Evolutionary conservation across 2,888 invertebrate species (phyloP).

Genomic region (Hemithea aestivaria): DNA sequence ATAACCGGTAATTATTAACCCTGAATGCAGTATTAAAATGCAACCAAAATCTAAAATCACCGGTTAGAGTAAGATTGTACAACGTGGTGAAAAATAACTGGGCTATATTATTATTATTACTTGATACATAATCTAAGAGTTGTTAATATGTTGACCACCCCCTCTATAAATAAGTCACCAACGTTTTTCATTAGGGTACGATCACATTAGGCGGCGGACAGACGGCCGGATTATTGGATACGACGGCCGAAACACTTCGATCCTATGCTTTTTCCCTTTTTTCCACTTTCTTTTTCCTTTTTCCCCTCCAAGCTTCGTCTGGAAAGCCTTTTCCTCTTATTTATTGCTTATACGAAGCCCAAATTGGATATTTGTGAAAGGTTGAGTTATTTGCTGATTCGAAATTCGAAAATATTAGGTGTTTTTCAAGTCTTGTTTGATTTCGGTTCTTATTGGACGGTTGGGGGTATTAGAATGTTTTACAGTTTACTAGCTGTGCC

Average conservation of each 20-base stretch:
- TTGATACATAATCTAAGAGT: too few relatives aligned
- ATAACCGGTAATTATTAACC: too few relatives aligned
- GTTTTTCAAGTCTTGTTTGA: constrained; percentile 29
- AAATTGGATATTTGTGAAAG: constrained; percentile 77
- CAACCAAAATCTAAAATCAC: too few relatives aligned
- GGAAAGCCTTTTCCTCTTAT: constrained; percentile 78
- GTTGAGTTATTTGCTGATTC: constrained; percentile 61
- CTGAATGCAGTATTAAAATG: too few relatives aligned
- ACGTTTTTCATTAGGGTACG: constrained; percentile 77
- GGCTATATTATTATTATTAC: too few relatives aligned
- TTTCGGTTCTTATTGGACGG: constrained; percentile 30
- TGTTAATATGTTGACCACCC: too few relatives aligned
- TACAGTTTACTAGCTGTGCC: too few relatives aligned
- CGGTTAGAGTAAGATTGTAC: too few relatives aligned
- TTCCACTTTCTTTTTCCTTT: constrained; percentile 46
- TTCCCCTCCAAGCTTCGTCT: constrained; percentile 57
- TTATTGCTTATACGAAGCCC: constrained; percentile 77
- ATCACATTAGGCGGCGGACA: constrained; percentile 78
- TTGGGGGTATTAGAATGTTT: background rate
- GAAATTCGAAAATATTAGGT: constrained; percentile 60
- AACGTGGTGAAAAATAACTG: too few relatives aligned
- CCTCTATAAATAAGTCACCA: constrained; percentile 43
- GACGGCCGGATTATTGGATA: constrained; percentile 78
- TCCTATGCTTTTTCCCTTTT: constrained; percentile 71
- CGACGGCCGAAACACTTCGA: constrained; percentile 77